Evolutionary conservation across 2,888 invertebrate species (phyloP).

Genomic region (Phengaris arion): DNA sequence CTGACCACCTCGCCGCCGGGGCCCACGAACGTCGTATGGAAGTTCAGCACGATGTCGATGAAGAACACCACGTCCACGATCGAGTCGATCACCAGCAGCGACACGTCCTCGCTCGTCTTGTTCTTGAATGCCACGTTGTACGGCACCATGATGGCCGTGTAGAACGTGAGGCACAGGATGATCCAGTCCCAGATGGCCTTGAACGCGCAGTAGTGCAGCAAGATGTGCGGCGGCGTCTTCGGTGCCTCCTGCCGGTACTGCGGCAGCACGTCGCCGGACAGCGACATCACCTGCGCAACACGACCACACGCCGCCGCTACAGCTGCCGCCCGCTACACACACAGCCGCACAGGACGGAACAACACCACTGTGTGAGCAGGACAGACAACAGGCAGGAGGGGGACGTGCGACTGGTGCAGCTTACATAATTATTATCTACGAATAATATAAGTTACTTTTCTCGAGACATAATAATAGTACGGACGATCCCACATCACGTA

Average conservation of each 20-base stretch:
- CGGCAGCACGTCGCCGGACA: conserved; percentile 98
- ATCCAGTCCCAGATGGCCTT: conserved; percentile 99
- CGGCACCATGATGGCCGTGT: conserved; percentile 99
- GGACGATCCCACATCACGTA: no score
- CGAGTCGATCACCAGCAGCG: conserved; percentile 95
- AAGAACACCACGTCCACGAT: conserved; percentile 99
- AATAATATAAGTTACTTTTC: no score
- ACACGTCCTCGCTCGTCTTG: conserved; percentile 98
- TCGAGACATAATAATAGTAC: no score
- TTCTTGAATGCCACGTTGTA: conserved; percentile 99
- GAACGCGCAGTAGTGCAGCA: conserved; percentile 99
- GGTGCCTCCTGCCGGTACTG: conserved; percentile 99
- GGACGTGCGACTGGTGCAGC: no score
- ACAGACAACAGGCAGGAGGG: no score
- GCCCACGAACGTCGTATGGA: conserved; percentile 99
- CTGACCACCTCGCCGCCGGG: conserved; percentile 97
- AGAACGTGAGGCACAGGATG: conserved; percentile 99
- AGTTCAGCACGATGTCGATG: conserved; percentile 99
- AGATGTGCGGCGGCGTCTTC: conserved; percentile 99
- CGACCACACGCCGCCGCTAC: conserved; percentile 31
- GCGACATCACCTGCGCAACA: conserved; percentile 85
- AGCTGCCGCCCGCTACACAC: conserved; percentile 26
- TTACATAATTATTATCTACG: no score
- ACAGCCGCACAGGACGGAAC: no score
- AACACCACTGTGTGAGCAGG: no score